These are phyloP conservation scores for Girardia tigrina DNA, from an alignment of 2,888 invertebrate genomes.

Conservation along the genomic window DNA sequence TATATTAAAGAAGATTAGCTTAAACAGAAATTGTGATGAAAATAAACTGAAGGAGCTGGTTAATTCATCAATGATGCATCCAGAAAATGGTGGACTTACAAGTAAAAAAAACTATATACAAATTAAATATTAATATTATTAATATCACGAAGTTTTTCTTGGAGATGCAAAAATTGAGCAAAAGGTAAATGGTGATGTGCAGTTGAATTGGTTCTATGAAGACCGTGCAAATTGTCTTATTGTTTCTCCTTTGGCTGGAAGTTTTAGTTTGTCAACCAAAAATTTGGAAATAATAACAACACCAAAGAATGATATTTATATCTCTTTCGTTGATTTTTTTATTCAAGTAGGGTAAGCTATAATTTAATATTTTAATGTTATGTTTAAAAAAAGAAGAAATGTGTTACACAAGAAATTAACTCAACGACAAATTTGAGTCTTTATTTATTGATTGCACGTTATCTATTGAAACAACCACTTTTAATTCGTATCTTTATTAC, in stretches of 20 bases:
- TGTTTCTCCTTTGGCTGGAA: conserved; percentile 35
- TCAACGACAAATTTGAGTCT: too few species aligned
- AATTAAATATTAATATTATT: not conserved
- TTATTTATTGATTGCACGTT: too few species aligned
- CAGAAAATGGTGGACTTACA: conserved; percentile 32
- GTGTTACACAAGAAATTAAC: too few species aligned
- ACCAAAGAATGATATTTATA: conserved; percentile 35
- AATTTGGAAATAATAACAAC: conserved; percentile 36
- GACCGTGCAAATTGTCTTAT: conserved; percentile 36
- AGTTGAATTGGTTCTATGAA: conserved; percentile 36
- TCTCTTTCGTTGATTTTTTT: conserved; percentile 32
- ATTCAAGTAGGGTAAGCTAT: conserved; percentile 33
- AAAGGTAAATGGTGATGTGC: conserved; percentile 33
- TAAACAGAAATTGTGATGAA: conserved; percentile 25
- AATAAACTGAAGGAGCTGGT: conserved; percentile 30
- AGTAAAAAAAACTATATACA: not conserved
- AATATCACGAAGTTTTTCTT: conserved; percentile 25
- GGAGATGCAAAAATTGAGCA: conserved; percentile 35
- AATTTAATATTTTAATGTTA: too few species aligned
- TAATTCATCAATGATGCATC: conserved; percentile 32
- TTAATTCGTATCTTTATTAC: too few species aligned
- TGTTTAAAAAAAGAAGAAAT: too few species aligned
- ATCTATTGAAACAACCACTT: too few species aligned
- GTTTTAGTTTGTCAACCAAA: conserved; percentile 36
- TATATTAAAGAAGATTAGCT: conserved; percentile 32